Evolutionary conservation across 2,113 vertebrate species (phyloP), one percentile per base, ranked within the genome.

Genomic region (Setophaga kirtlandii): DNA sequence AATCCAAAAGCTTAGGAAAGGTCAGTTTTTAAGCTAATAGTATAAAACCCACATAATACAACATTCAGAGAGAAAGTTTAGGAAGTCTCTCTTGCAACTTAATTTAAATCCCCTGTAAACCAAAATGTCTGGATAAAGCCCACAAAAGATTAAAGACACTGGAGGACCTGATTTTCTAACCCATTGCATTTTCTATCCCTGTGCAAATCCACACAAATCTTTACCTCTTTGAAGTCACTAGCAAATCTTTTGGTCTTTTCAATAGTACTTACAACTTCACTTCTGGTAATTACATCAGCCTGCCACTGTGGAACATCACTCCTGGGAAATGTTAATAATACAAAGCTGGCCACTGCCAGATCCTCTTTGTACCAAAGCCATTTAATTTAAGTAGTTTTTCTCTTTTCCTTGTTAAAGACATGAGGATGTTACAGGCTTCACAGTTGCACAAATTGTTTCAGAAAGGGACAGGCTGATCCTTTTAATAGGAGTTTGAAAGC

Each of bases 191-290:
- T 92, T 92, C 83, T 92, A 97, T 94, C 90, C 93, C 86, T 0
- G 23, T 90, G 88, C 86, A 96, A 97, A 96, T 97, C 96, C 96
- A 94, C 80, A 92, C 60, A 96, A 95, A 94, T 96, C 96, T 96
- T 94, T 64, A 52, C 88, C 79, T 82, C 96, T 96, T 94, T 94
- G 96, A 97, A 96, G 94, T 96, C 0, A 0, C 56, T 81, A 52
- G 73, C 56, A 95, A 96, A 96, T 95, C 96, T 93, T 79, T 83
- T 71, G 53, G 88, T 87, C 92, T 92, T 94, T 96, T 96, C 92
- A 96, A 87, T 92, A 91, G 92, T 94, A 96, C 93, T 97, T 96
- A 96, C 92, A 64, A 78, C 86, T 94, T 95, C 80, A 78, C 85
- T 94, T 88, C 96, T 94, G 76, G 86, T 94, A 97, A 96, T 97